Conservation (phyloP, 2,888 invertebrate species). For the Hydrotaea diabolus region DNA sequence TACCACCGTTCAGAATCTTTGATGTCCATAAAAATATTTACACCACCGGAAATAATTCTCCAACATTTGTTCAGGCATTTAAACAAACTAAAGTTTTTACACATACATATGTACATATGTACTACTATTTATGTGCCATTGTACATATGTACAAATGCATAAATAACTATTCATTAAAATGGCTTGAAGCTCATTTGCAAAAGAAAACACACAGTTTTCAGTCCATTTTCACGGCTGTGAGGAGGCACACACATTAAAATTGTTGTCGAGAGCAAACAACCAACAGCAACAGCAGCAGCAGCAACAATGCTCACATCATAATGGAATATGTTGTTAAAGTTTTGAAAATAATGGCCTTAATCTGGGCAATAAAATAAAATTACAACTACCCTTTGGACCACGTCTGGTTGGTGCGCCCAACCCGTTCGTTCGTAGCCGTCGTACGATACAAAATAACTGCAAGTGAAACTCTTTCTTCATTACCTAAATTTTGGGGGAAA, state of each 20-base stretch:
- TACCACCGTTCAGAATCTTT: not conserved
- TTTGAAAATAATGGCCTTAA: slow-evolving; percentile 66
- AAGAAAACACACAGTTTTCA: not conserved
- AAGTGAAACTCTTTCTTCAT: slow-evolving; percentile 61
- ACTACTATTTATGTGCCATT: too few relatives aligned
- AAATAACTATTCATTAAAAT: slow-evolving; percentile 34
- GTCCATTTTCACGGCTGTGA: not conserved
- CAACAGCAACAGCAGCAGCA: slow-evolving; percentile 20
- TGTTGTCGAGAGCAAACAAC: slow-evolving; percentile 5
- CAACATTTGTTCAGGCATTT: not conserved
- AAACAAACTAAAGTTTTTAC: not conserved
- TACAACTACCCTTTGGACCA: slow-evolving; percentile 58
- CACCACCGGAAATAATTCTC: not conserved
- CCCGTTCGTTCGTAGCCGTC: too few relatives aligned
- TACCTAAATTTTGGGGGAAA: slow-evolving; percentile 63
- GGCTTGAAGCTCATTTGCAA: slow-evolving; percentile 16
- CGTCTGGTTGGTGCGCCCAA: not conserved
- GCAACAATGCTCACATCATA: slow-evolving; percentile 23
- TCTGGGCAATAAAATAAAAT: slow-evolving; percentile 68
- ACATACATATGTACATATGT: too few relatives aligned
- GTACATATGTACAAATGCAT: slow-evolving; percentile 1
- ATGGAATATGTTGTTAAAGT: slow-evolving; percentile 54
- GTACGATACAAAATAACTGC: not conserved
- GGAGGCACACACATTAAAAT: slow-evolving; percentile 1
- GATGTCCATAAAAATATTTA: not conserved